Evolutionary conservation across 2,797 vertebrate species (phyloP), one percentile per base, ranked within the genome.

Genomic region (Cetoscarus ocellatus): DNA sequence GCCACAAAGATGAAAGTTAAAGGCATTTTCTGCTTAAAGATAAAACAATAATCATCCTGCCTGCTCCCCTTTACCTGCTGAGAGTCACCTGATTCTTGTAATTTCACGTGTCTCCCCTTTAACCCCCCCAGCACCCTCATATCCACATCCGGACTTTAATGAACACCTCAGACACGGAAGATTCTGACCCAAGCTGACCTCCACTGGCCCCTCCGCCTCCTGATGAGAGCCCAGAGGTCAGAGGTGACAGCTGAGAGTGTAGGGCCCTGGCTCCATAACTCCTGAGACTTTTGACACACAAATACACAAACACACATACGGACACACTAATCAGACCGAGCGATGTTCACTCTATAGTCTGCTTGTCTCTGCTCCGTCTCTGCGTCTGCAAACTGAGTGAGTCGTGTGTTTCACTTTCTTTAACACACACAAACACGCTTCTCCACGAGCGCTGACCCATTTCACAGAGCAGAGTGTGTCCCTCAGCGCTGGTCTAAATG

Each of bases 221-320:
- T 71, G 74, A 69, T 66, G 57, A 75, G 73, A 84, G 65, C 75
- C 78, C 81, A 88, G 39, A 77, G 86, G 85, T 89, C 57, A 86
- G 77, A 57, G 85, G 80, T 80, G 85, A 79, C 77, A 80, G 82
- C 78, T 79, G 79, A 89, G 70, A 73, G 83, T 65, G 75, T 90
- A 66, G 67, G 52, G 72, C 34, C 40, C 61, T 69, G 87, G 81
- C 81, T 89, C 80, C 86, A 77, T 43, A 67, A 13, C 51, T 72
- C 60, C 73, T 76, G 44, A 56, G 47, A 63, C 43, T 27, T 11
- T 5, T 9, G 7, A 18, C 1, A 42, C 27, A 42, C 48, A 15
- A 34, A 0, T 53, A 18, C 51, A 40, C 47, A 53, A 47, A 69
- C 66, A 69, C 48, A 63, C 65, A n/a, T 43, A 59, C 61, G 38